Evolutionary conservation across 92 coral and sea anemone species (phyloP).

Genomic region (Micromussa lordhowensis): DNA sequence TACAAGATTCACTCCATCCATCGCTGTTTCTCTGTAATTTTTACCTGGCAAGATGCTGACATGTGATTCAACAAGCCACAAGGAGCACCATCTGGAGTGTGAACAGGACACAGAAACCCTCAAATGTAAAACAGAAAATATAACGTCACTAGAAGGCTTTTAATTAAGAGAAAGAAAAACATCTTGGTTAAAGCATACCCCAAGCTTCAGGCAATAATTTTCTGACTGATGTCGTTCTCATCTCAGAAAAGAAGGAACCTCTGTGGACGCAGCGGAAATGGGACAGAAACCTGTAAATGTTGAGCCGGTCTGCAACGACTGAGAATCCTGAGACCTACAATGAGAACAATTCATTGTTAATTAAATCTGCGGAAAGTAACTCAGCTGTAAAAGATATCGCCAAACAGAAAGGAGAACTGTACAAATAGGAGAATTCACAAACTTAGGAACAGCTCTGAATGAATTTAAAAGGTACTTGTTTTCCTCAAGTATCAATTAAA

Average conservation of each 20-base stretch:
- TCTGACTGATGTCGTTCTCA: conserved; percentile 98
- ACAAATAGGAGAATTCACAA: too few relatives aligned
- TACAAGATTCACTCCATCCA: not conserved
- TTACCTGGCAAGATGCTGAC: conserved; percentile 92
- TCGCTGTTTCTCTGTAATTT: not conserved
- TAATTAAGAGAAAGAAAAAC: not conserved
- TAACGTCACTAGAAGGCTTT: not conserved
- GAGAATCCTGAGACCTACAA: conserved; percentile 82
- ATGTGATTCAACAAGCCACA: conserved; percentile 96
- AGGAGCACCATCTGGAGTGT: conserved; percentile 98
- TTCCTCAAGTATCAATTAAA: too few relatives aligned
- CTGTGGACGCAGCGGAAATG: conserved; percentile 98
- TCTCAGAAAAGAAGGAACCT: conserved; percentile 94
- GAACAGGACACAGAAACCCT: conserved; percentile 99
- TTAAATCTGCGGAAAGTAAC: not conserved
- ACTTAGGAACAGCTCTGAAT: too few relatives aligned
- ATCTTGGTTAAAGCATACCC: conserved; percentile 71
- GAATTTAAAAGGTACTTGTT: too few relatives aligned
- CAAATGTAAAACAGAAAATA: not conserved
- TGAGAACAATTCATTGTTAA: not conserved
- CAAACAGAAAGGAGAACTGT: not conserved
- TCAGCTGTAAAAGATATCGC: not conserved
- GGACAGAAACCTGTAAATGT: conserved; percentile 90
- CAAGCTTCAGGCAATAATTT: conserved; percentile 97
- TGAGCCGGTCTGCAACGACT: conserved; percentile 94